phyloP scores from a whole-genome alignment of 37 sponge, comb jelly and placozoan genomes.

The Eunapius fragilis region DNA sequence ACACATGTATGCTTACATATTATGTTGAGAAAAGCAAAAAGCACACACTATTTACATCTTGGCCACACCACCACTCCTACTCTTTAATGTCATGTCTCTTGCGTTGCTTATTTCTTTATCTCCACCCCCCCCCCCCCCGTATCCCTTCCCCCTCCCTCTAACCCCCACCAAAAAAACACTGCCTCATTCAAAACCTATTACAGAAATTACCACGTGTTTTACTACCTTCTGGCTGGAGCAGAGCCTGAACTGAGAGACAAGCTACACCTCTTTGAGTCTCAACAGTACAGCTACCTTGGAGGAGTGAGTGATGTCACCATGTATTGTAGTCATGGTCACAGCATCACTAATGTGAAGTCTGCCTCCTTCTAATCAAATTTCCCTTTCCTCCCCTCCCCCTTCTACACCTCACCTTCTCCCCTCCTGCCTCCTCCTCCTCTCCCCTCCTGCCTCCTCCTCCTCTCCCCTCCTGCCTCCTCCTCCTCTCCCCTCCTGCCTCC shows the following conservation, averaged over 20 bases:
- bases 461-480: neutral
- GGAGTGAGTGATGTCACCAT: neutral
- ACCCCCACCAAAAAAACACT: neutral
- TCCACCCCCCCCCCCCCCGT: neutral
- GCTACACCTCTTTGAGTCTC: conserved; percentile 43
- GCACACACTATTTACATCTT: no score
- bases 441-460: neutral
- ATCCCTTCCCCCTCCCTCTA: neutral
- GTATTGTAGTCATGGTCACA: neutral
- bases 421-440: neutral
- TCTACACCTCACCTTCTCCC: neutral
- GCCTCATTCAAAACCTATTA: neutral
- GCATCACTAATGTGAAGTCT: no score
- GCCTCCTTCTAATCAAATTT: no score
- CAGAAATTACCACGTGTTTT: conserved; percentile 98
- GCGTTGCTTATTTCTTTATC: neutral
- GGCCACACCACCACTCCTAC: neutral
- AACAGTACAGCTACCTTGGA: conserved; percentile 76
- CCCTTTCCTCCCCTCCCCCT: neutral
- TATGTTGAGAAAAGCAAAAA: no score
- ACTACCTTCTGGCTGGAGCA: conserved; percentile 92
- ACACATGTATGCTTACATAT: no score
- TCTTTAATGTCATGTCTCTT: neutral
- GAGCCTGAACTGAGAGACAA: conserved; percentile 49
- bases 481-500: neutral